Conservation (phyloP, 1,140 invertebrate genomes). For the Whitmania pigra region DNA sequence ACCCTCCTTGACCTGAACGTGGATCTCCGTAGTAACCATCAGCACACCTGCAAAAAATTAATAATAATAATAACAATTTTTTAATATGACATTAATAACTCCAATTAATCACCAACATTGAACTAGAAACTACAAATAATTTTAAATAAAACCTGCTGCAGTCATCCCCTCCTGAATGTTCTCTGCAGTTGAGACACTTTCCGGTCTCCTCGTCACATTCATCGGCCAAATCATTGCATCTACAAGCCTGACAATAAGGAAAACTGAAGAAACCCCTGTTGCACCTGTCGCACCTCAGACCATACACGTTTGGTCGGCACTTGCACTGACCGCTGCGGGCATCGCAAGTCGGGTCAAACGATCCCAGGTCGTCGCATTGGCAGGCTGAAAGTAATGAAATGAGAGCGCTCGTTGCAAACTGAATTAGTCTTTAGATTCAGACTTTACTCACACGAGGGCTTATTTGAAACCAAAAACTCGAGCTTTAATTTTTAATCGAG, state of each 20-base stretch:
- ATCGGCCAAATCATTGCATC: conserved; percentile 21
- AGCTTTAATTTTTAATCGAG: background rate
- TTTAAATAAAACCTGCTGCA: conserved; percentile 6
- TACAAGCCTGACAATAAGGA: conserved; percentile 45
- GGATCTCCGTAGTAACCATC: conserved; percentile 92
- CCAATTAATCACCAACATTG: too few relatives aligned
- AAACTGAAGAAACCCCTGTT: conserved; percentile 50
- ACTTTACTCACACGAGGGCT: background rate
- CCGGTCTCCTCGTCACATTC: conserved; percentile 24
- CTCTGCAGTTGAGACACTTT: conserved; percentile 20
- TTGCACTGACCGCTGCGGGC: conserved; percentile 79
- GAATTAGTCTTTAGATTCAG: too few relatives aligned
- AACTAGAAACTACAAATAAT: too few relatives aligned
- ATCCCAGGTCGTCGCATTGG: conserved; percentile 84
- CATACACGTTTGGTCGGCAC: conserved; percentile 78
- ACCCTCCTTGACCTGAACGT: conserved; percentile 62
- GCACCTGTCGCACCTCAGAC: conserved; percentile 59
- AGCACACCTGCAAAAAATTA: conserved; percentile 54
- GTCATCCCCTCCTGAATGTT: conserved; percentile 20
- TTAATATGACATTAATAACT: too few relatives aligned
- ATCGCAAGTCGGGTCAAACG: conserved; percentile 89
- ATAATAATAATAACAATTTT: too few relatives aligned
- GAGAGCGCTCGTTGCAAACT: too few relatives aligned
- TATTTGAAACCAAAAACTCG: background rate
- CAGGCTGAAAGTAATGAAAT: conserved; percentile 52